These are phyloP conservation scores for Telenomus remus DNA, from an alignment of 1,140 invertebrate species.

Conservation along the genomic window DNA sequence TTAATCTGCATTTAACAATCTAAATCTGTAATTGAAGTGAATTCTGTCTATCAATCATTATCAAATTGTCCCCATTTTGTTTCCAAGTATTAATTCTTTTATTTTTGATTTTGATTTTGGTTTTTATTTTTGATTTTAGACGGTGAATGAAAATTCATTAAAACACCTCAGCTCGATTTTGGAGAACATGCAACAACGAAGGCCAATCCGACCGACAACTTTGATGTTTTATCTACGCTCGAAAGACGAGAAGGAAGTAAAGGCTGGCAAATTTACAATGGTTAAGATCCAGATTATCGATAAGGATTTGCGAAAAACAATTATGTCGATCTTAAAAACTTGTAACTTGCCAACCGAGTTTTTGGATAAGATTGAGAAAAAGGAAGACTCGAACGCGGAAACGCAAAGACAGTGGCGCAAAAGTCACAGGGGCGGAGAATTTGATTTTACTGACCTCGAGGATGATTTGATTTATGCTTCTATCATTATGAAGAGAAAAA, in stretches of 20 bases:
- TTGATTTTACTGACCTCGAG: slow-evolving; percentile 76
- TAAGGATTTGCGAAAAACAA: slow-evolving; percentile 82
- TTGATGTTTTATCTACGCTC: slow-evolving; percentile 85
- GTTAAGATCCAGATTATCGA: slow-evolving; percentile 84
- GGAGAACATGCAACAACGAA: slow-evolving; percentile 82
- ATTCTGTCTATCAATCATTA: no score
- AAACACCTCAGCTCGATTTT: slow-evolving; percentile 90
- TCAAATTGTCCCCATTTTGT: neutral
- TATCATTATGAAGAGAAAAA: slow-evolving; percentile 75
- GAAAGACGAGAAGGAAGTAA: slow-evolving; percentile 78
- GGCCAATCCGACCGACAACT: slow-evolving; percentile 77
- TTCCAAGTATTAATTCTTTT: no score
- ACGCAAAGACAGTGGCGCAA: slow-evolving; percentile 36
- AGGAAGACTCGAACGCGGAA: slow-evolving; percentile 48
- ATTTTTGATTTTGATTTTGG: no score
- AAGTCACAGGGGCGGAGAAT: slow-evolving; percentile 58
- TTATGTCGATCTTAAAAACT: slow-evolving; percentile 84
- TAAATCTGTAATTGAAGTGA: no score
- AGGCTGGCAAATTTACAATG: slow-evolving; percentile 81
- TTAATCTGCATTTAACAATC: no score
- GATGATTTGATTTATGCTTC: slow-evolving; percentile 76
- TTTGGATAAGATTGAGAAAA: slow-evolving; percentile 79
- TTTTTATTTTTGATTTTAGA: slow-evolving; percentile 73
- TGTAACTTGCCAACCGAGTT: slow-evolving; percentile 90
- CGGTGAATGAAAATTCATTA: slow-evolving; percentile 92